These are phyloP conservation scores for Eupithecia inturbata DNA, from an alignment of 2,888 invertebrate species.

Conservation along the genomic window DNA sequence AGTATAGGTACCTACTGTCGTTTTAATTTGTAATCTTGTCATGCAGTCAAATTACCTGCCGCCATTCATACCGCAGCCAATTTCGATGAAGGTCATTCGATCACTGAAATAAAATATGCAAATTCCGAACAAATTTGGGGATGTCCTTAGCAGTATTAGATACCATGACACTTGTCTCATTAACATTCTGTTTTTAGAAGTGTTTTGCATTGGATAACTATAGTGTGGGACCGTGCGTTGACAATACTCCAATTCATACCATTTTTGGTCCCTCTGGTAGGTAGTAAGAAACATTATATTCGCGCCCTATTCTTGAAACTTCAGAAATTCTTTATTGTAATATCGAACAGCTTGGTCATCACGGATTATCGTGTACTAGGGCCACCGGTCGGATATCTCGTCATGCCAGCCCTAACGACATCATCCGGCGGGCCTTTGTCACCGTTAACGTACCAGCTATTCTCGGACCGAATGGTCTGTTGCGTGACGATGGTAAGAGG, in stretches of 20 bases:
- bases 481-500: no score
- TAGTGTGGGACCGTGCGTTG: background rate
- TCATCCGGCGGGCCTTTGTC: no score
- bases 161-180: conserved; percentile 42
- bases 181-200: conserved; percentile 36
- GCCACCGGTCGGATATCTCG: no score
- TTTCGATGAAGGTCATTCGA: conserved; percentile 47
- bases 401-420: no score
- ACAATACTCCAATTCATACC: background rate
- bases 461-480: no score
- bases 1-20: background rate
- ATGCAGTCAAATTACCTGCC: conserved; percentile 7
- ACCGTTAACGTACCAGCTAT: no score
- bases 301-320: no score
- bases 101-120: conserved; percentile 45
- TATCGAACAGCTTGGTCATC: no score
- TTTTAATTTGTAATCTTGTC: background rate
- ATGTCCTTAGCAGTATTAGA: conserved; percentile 27
- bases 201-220: conserved; percentile 20
- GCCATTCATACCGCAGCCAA: conserved; percentile 39
- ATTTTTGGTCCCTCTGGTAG: background rate
- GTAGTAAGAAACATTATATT: background rate
- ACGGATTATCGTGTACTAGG: no score
- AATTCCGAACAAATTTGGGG: conserved; percentile 42
- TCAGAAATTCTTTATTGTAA: no score